Evolutionary conservation across 2,888 invertebrate genomes (phyloP).

Genomic region (Drosophila robusta): DNA sequence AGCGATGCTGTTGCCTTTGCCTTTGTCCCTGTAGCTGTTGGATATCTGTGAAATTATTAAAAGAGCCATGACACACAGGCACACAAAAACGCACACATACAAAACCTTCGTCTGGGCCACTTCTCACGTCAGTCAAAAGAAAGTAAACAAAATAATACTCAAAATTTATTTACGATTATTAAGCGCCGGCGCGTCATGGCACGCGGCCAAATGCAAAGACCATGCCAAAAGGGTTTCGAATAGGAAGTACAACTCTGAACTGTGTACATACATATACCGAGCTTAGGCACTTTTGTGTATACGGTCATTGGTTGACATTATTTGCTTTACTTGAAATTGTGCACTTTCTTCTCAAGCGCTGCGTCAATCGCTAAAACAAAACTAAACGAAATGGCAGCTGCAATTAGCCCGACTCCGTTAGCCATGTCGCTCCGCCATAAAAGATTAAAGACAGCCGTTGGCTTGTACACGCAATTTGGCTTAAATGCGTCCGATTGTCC

Average conservation of each 20-base stretch:
- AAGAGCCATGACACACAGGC: constrained; percentile 49
- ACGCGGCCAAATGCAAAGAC: constrained; percentile 61
- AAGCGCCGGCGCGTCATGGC: constrained; percentile 63
- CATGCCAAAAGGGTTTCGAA: constrained; percentile 56
- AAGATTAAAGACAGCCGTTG: constrained; percentile 55
- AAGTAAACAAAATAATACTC: constrained; percentile 69
- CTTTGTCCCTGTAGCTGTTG: constrained; percentile 41
- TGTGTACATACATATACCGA: constrained; percentile 16
- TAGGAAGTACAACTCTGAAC: neutral
- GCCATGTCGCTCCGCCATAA: constrained; percentile 49
- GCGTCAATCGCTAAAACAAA: constrained; percentile 47
- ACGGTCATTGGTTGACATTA: constrained; percentile 58
- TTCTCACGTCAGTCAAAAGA: constrained; percentile 65
- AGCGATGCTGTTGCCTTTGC: constrained; percentile 27
- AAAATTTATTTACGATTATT: constrained; percentile 68
- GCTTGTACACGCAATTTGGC: constrained; percentile 65
- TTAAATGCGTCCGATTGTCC: constrained; percentile 42
- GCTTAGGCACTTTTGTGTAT: constrained; percentile 21
- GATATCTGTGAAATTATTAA: constrained; percentile 70
- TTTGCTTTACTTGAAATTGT: constrained; percentile 59
- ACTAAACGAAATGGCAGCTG: constrained; percentile 41
- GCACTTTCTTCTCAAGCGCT: constrained; percentile 68
- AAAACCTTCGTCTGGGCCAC: constrained; percentile 5
- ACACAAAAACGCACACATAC: constrained; percentile 3
- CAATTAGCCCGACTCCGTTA: constrained; percentile 63